Percentiles rank a stretch among this genome's conserved stretches.
phyloP scores from a whole-genome alignment of 2,113 vertebrate genomes.

The Craseonycteris thonglongyai region DNA sequence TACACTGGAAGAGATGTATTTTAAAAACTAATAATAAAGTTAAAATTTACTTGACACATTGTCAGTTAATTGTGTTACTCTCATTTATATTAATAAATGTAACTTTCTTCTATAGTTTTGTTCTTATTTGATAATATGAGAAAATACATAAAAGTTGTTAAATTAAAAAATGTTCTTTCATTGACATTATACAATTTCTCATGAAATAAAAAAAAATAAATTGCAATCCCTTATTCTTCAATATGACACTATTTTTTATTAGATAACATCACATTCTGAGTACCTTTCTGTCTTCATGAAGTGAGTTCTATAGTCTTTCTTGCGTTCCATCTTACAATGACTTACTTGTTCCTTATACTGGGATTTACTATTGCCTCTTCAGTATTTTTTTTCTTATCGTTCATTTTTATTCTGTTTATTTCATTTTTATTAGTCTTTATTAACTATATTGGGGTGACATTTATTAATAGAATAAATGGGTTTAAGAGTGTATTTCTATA shows the following conservation, averaged over 20 bases:
- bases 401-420: no score
- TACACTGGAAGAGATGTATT: not conserved
- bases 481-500: no score
- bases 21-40: not conserved
- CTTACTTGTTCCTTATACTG: not conserved
- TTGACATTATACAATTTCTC: not conserved
- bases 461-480: no score
- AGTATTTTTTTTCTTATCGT: no score
- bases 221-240: not conserved
- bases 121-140: not conserved
- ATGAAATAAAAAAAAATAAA: no score
- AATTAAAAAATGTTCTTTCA: not conserved
- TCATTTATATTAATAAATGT: not conserved
- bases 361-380: not conserved
- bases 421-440: no score
- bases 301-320: not conserved
- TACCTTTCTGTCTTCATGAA: not conserved
- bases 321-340: not conserved
- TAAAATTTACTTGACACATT: not conserved
- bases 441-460: no score
- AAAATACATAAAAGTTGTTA: not conserved
- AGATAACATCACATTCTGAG: not conserved
- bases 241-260: not conserved
- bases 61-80: not conserved
- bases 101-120: not conserved